phyloP scores from a whole-genome alignment of 1,140 invertebrate species.

The Hyphantria cunea region DNA sequence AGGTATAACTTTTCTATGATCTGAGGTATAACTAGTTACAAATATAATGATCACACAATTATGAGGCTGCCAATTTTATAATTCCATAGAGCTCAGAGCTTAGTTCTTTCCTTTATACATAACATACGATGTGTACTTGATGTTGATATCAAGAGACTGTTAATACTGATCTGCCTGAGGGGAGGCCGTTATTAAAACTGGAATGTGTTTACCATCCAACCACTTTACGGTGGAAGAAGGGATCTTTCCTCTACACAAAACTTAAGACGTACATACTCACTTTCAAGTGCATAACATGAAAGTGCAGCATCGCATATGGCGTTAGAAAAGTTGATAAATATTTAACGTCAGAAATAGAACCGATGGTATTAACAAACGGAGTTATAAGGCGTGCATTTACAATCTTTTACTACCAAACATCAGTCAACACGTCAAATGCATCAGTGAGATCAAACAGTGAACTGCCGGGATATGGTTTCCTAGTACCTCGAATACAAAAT shows the following conservation, averaged over 20 bases:
- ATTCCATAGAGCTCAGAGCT: no score
- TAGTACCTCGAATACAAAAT: conserved; percentile 21
- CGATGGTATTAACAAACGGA: conserved; percentile 14
- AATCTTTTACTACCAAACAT: conserved; percentile 22
- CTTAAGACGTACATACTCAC: conserved; percentile 18
- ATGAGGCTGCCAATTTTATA: no score
- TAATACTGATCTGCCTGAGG: background rate
- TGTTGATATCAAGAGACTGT: background rate
- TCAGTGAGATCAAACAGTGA: conserved; percentile 36
- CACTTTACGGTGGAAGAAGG: conserved; percentile 9
- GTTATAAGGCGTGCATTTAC: conserved; percentile 26
- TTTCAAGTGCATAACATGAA: conserved; percentile 31
- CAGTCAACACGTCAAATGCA: conserved; percentile 38
- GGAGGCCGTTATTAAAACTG: background rate
- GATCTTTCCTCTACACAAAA: conserved; percentile 21
- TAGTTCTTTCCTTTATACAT: no score
- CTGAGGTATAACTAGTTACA: no score
- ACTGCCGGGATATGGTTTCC: conserved; percentile 23
- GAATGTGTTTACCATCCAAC: conserved; percentile 7
- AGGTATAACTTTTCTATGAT: no score
- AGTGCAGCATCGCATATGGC: conserved; percentile 28
- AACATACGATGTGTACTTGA: background rate
- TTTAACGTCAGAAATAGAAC: conserved; percentile 30
- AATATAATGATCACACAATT: no score
- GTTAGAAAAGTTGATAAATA: conserved; percentile 36